Evolutionary conservation across 2,888 invertebrate species (phyloP).

Genomic region (Idaea straminata): DNA sequence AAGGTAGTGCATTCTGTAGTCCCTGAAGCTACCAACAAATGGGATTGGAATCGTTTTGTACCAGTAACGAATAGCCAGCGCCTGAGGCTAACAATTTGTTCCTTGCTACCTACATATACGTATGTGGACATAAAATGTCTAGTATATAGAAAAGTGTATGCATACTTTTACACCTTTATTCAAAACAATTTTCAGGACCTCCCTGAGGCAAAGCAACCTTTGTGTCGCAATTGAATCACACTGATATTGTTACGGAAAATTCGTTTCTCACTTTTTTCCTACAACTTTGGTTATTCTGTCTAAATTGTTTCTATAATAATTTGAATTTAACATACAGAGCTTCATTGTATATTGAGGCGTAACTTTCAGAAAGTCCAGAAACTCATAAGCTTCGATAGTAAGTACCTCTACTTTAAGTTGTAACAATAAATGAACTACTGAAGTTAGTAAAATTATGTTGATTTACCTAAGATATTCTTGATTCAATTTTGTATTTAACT

Average conservation of each 20-base stretch:
- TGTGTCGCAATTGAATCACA: not conserved
- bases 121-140: not conserved
- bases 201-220: conserved; percentile 4
- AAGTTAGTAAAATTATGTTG: too few species aligned
- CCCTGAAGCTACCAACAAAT: not conserved
- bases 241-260: not conserved
- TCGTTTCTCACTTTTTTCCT: not conserved
- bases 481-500: too few species aligned
- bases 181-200: not conserved
- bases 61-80: not conserved
- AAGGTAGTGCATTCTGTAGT: not conserved
- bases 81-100: not conserved
- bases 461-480: too few species aligned
- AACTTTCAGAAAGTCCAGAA: not conserved
- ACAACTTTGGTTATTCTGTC: not conserved
- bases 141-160: not conserved
- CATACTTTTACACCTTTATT: not conserved
- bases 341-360: not conserved
- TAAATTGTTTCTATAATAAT: not conserved
- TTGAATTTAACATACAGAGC: not conserved
- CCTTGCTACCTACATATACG: not conserved
- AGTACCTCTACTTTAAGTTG: too few species aligned
- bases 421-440: too few species aligned
- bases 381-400: not conserved
- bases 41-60: too few species aligned